These are phyloP conservation scores for Mormyrus hasselquistii DNA, from an alignment of 2,797 vertebrate genomes.

Conservation along the genomic window DNA sequence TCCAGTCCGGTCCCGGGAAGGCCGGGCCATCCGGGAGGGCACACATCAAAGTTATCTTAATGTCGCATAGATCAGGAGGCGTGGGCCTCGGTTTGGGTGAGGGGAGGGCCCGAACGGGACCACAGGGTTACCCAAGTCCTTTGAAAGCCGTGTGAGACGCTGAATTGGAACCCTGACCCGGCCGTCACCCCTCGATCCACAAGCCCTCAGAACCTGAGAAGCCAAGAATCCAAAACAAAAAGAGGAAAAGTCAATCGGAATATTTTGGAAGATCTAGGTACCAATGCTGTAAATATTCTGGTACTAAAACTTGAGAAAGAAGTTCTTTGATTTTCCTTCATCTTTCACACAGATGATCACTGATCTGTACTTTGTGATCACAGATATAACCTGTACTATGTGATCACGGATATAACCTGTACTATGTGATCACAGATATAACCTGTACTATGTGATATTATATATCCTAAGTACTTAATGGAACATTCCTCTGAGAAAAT, in stretches of 20 bases:
- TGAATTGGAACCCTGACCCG: conserved; percentile 32
- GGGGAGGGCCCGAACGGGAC: conserved; percentile 37
- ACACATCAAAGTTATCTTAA: conserved; percentile 47
- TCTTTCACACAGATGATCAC: background rate
- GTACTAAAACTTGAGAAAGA: background rate
- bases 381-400: background rate
- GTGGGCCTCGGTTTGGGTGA: conserved; percentile 27
- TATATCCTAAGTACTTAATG: background rate
- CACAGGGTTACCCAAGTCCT: conserved; percentile 40
- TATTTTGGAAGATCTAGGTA: background rate
- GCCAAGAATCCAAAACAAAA: background rate
- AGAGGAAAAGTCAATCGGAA: background rate
- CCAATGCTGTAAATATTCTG: background rate
- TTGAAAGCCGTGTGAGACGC: conserved; percentile 46
- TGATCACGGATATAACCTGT: background rate
- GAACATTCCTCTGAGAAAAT: background rate
- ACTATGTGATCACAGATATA: background rate
- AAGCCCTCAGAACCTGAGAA: background rate
- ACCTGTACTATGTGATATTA: background rate
- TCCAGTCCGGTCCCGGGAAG: conserved; percentile 12
- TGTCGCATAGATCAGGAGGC: conserved; percentile 45
- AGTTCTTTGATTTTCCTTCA: background rate
- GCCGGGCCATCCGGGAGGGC: conserved; percentile 23
- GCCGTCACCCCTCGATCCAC: conserved; percentile 27
- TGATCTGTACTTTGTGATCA: background rate